Evolutionary conservation across 2,797 vertebrate species (phyloP).

Genomic region (Yasuhikotakia modesta): DNA sequence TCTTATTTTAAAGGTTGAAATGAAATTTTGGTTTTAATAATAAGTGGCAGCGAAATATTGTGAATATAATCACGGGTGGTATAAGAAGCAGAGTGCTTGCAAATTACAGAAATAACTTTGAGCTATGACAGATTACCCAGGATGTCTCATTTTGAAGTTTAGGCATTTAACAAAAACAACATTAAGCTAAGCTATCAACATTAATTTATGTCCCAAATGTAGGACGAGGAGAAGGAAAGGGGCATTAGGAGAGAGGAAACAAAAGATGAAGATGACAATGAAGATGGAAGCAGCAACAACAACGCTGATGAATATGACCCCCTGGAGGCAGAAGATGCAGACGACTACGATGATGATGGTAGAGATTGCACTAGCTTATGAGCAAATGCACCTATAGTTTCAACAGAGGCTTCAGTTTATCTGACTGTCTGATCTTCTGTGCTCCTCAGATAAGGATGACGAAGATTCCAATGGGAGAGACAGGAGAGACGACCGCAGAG

Average conservation of each 20-base stretch:
- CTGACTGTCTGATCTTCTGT: not conserved
- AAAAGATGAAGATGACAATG: slow-evolving; percentile 92
- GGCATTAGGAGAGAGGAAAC: slow-evolving; percentile 84
- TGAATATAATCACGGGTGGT: too few relatives aligned
- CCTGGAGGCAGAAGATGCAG: slow-evolving; percentile 94
- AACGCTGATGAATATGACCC: slow-evolving; percentile 97
- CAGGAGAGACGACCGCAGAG: slow-evolving; percentile 86
- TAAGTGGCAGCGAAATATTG: too few relatives aligned
- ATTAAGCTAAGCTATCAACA: not conserved
- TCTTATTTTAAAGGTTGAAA: too few relatives aligned
- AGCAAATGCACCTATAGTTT: not conserved
- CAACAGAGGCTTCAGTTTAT: slow-evolving; percentile 39
- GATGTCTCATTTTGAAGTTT: not conserved
- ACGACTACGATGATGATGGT: slow-evolving; percentile 93
- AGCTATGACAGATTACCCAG: not conserved
- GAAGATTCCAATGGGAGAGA: slow-evolving; percentile 87
- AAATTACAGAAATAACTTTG: too few relatives aligned
- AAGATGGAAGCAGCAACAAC: slow-evolving; percentile 86
- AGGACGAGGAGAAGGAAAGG: slow-evolving; percentile 70
- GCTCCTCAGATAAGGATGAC: slow-evolving; percentile 86
- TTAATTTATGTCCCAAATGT: not conserved
- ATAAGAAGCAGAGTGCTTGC: too few relatives aligned
- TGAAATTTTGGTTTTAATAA: too few relatives aligned
- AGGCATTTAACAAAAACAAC: not conserved
- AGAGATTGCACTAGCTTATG: slow-evolving; percentile 46